These are phyloP conservation scores for Agrypnia vestita DNA, from an alignment of 1,140 invertebrate genomes.

Conservation along the genomic window DNA sequence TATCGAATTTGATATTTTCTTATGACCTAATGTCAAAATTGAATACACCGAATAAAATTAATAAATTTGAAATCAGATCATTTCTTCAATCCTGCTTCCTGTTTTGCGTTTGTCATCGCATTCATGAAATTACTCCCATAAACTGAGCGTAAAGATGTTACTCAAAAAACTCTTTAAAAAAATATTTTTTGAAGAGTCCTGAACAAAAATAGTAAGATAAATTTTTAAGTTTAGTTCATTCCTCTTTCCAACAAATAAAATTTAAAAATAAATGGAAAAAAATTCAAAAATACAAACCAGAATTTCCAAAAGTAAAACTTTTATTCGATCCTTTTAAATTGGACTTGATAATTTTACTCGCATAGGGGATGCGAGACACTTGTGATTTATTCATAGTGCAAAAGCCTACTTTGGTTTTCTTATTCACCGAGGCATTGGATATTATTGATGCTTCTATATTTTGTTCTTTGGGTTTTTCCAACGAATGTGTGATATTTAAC, in stretches of 20 bases:
- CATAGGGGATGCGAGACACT: slow-evolving; percentile 60
- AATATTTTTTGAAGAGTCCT: too few species aligned
- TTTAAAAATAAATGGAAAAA: neutral
- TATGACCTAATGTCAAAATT: too few species aligned
- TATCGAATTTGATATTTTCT: too few species aligned
- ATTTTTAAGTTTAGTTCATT: too few species aligned
- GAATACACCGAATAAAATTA: too few species aligned
- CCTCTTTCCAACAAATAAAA: neutral
- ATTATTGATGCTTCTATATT: slow-evolving; percentile 54
- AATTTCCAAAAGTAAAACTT: slow-evolving; percentile 68
- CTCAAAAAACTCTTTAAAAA: too few species aligned
- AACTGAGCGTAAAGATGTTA: too few species aligned
- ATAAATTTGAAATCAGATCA: too few species aligned
- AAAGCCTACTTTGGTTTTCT: slow-evolving; percentile 66
- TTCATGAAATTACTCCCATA: too few species aligned
- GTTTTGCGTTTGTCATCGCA: too few species aligned
- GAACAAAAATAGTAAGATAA: too few species aligned
- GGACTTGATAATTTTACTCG: slow-evolving; percentile 68
- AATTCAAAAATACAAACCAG: slow-evolving; percentile 50
- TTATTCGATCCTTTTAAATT: slow-evolving; percentile 70
- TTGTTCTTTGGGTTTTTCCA: slow-evolving; percentile 64
- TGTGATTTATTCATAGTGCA: slow-evolving; percentile 66
- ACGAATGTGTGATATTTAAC: slow-evolving; percentile 67
- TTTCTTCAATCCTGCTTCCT: too few species aligned
- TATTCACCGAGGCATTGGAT: neutral